Percentiles rank a stretch among this genome's conserved stretches.
phyloP scores from a whole-genome alignment of 2,113 vertebrate genomes.

The Oreochromis tanganicae region DNA sequence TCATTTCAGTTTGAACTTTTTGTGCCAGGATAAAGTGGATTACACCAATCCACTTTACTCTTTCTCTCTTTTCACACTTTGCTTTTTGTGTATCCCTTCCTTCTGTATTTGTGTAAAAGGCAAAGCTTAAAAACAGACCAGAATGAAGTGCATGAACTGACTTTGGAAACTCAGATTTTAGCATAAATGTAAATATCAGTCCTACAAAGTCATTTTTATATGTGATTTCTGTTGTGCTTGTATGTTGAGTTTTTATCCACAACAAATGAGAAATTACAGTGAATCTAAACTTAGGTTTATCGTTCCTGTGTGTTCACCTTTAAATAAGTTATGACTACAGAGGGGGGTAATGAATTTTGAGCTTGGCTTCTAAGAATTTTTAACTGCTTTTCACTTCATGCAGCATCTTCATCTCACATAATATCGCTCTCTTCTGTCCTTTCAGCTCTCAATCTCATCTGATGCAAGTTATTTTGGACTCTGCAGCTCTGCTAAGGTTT shows the following conservation, averaged over 20 bases:
- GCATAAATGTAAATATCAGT: not conserved
- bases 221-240: not conserved
- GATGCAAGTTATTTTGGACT: not conserved
- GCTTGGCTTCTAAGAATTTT: not conserved
- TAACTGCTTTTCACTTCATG: not conserved
- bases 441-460: not conserved
- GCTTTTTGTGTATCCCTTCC: not conserved
- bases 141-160: not conserved
- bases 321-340: not conserved
- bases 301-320: not conserved
- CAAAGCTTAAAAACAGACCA: not conserved
- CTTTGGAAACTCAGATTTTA: not conserved
- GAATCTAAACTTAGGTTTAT: not conserved
- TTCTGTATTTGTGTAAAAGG: not conserved
- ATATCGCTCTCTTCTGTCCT: not conserved
- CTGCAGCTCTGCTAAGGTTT: not conserved
- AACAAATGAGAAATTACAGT: not conserved
- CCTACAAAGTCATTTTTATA: not conserved
- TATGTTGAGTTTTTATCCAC: not conserved
- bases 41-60: constrained; percentile 45
- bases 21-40: constrained; percentile 46
- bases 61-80: not conserved
- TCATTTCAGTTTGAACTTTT: constrained; percentile 31
- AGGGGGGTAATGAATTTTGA: not conserved
- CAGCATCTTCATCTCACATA: not conserved